Conservation (phyloP, 2,888 invertebrate species). For the Pteria penguin region DNA sequence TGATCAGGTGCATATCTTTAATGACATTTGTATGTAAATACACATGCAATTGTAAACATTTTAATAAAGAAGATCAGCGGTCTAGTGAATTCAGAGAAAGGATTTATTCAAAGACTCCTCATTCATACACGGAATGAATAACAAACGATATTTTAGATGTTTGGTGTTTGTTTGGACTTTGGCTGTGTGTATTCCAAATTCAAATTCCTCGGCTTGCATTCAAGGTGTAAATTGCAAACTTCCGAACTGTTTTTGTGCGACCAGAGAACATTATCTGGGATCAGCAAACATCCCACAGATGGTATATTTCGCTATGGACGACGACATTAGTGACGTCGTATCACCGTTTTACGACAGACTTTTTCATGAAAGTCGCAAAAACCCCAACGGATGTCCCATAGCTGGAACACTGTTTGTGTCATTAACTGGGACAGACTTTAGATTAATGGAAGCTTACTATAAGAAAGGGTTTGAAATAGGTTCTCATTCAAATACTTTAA, state of each 20-base stretch:
- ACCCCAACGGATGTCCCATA: conserved; percentile 30
- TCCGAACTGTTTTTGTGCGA: conserved; percentile 33
- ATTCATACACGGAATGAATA: too few species aligned
- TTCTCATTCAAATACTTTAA: not conserved
- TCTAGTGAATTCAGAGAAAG: too few species aligned
- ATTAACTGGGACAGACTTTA: conserved; percentile 16
- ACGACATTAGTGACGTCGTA: conserved; percentile 58
- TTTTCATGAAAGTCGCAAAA: conserved; percentile 45
- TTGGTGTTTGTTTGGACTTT: too few species aligned
- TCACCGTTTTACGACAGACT: conserved; percentile 54
- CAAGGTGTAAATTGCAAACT: conserved; percentile 22
- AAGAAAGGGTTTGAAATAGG: conserved; percentile 29
- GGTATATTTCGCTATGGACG: conserved; percentile 68
- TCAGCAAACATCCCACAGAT: conserved; percentile 61
- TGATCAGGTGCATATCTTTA: too few species aligned
- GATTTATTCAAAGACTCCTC: too few species aligned
- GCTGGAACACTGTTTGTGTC: conserved; percentile 16
- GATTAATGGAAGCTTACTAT: conserved; percentile 15
- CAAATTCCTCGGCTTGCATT: conserved; percentile 16
- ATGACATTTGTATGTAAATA: too few species aligned
- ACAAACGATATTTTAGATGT: too few species aligned
- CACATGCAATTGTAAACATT: too few species aligned
- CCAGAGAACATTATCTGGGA: conserved; percentile 47
- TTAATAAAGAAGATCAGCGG: too few species aligned
- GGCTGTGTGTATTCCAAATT: too few species aligned